These are phyloP conservation scores for Latrodectus geometricus DNA, from an alignment of 1,140 invertebrate genomes.

Conservation along the genomic window DNA sequence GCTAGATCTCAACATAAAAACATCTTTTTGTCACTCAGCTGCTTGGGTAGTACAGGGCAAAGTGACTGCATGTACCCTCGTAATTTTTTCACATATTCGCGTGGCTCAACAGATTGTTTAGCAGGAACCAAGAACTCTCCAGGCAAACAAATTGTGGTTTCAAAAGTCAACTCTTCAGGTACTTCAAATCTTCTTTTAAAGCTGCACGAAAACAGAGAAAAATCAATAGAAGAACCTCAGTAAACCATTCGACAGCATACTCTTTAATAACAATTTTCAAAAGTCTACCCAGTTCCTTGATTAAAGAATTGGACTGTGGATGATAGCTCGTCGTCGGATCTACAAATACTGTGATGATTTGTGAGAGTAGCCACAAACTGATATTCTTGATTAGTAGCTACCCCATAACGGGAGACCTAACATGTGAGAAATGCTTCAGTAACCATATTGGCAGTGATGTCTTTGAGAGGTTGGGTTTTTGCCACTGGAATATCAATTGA, in stretches of 20 bases:
- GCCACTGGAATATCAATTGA: conserved; percentile 70
- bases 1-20: neutral
- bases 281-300: conserved; percentile 68
- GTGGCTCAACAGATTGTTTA: neutral
- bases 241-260: conserved; percentile 16
- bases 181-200: conserved; percentile 65
- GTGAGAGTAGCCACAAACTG: conserved; percentile 67
- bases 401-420: conserved; percentile 68
- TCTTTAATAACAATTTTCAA: conserved; percentile 67
- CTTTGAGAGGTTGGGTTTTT: conserved; percentile 68
- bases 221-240: conserved; percentile 65
- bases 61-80: neutral
- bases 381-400: conserved; percentile 69
- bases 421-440: conserved; percentile 65
- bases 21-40: neutral
- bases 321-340: conserved; percentile 56
- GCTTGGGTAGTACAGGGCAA: neutral
- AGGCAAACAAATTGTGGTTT: conserved; percentile 59
- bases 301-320: conserved; percentile 67
- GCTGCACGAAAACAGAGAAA: conserved; percentile 65
- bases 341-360: neutral
- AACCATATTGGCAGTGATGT: conserved; percentile 68
- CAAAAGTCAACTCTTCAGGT: conserved; percentile 63
- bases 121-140: conserved; percentile 52
- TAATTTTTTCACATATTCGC: conserved; percentile 6